A percentile compares a stretch with the other conserved stretches of the same genome.
Conservation (phyloP, 2,113 vertebrate genomes). For the Otocyon megalotis region DNA sequence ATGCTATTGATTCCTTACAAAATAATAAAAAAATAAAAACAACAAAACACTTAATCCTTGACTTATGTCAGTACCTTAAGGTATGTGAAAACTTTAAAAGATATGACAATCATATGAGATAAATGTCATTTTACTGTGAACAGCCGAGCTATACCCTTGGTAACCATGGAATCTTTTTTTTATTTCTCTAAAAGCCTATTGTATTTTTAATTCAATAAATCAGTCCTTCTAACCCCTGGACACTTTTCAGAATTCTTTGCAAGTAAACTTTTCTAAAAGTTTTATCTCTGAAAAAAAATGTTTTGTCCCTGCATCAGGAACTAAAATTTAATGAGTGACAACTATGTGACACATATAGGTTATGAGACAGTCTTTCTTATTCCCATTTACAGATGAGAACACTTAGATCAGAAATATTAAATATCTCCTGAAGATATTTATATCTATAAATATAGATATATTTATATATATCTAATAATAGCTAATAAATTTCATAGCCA, state of each 20-base stretch:
- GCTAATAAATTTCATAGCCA: no score
- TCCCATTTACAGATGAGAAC: constrained; percentile 35
- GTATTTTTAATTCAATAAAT: constrained; percentile 31
- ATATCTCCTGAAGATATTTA: background rate
- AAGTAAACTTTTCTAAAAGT: constrained; percentile 22
- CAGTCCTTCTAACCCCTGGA: background rate
- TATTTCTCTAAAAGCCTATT: background rate
- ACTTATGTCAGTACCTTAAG: background rate
- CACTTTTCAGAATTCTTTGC: background rate
- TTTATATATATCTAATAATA: no score
- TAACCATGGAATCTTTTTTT: background rate
- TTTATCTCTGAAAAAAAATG: constrained; percentile 12
- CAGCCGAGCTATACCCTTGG: background rate
- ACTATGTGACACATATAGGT: background rate
- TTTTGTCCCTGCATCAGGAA: background rate
- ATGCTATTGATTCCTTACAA: background rate
- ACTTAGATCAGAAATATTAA: constrained; percentile 32
- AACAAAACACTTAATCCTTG: background rate
- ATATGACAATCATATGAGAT: constrained; percentile 6
- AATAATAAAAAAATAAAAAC: background rate
- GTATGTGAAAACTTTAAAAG: constrained; percentile 30
- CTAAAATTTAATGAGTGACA: constrained; percentile 27
- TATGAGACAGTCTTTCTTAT: constrained; percentile 1
- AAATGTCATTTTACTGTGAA: constrained; percentile 40
- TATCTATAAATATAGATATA: no score